These are phyloP conservation scores for Scaptomyza reducta DNA, from an alignment of 2,888 invertebrate species.

Conservation along the genomic window DNA sequence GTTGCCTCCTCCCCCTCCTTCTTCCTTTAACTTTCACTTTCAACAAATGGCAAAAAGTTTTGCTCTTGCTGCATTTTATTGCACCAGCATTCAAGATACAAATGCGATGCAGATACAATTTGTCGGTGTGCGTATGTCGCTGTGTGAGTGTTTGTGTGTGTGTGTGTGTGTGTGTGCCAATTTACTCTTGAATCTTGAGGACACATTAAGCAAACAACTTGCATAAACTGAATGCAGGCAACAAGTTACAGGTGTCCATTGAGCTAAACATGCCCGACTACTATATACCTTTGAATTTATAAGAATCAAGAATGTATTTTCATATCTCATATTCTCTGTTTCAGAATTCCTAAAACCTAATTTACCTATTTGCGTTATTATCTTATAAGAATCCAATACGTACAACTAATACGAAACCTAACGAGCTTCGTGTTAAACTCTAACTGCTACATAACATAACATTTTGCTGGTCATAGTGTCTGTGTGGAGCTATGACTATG, in stretches of 20 bases:
- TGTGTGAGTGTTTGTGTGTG: constrained; percentile 10
- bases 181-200: constrained; percentile 14
- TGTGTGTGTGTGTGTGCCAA: constrained; percentile 17
- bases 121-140: not conserved
- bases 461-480: constrained; percentile 7
- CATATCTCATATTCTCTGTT: too few relatives aligned
- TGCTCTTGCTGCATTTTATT: constrained; percentile 62
- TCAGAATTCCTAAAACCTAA: too few relatives aligned
- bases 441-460: constrained; percentile 41
- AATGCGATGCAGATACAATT: constrained; percentile 43
- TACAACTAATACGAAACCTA: not conserved
- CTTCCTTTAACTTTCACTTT: constrained; percentile 53
- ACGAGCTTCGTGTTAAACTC: constrained; percentile 30
- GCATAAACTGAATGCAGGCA: constrained; percentile 17
- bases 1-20: constrained; percentile 12
- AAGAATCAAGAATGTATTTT: too few relatives aligned
- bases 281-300: constrained; percentile 6
- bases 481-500: not conserved
- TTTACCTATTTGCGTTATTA: too few relatives aligned
- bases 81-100: constrained; percentile 52
- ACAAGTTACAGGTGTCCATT: constrained; percentile 15
- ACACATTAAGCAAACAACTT: constrained; percentile 33
- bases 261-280: not conserved
- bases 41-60: constrained; percentile 59
- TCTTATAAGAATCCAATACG: not conserved